Percentiles rank a stretch among this genome's conserved stretches.
phyloP scores from a whole-genome alignment of 2,797 vertebrate genomes.

The Parambassis ranga region DNA sequence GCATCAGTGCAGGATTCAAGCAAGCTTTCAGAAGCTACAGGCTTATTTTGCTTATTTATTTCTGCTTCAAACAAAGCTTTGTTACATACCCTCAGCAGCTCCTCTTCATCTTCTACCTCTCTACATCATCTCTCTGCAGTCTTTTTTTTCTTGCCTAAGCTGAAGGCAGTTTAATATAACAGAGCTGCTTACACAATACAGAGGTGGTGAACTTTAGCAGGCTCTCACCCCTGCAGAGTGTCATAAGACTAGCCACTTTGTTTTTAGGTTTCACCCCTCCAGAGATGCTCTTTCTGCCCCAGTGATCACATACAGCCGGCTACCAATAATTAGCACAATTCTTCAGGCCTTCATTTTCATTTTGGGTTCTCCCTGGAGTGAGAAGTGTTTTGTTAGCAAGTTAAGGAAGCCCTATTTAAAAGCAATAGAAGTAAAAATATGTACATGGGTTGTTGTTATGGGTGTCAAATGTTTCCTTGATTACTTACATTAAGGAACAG shows the following conservation, averaged over 20 bases:
- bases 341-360: conserved; percentile 58
- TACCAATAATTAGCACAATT: conserved; percentile 78
- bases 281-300: conserved; percentile 81
- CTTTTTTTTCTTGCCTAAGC: conserved; percentile 38
- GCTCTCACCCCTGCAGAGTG: conserved; percentile 76
- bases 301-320: conserved; percentile 73
- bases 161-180: conserved; percentile 69
- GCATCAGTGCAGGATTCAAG: conserved; percentile 4
- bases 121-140: conserved; percentile 28
- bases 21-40: background rate
- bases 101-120: conserved; percentile 25
- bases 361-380: conserved; percentile 1
- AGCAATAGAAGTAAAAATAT: background rate
- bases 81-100: background rate
- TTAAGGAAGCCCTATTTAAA: background rate
- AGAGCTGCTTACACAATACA: conserved; percentile 76
- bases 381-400: background rate
- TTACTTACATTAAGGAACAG: conserved; percentile 11
- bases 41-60: background rate
- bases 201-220: conserved; percentile 77
- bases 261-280: conserved; percentile 73
- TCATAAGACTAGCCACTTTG: conserved; percentile 81
- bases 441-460: background rate
- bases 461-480: background rate
- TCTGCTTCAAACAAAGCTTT: background rate